These are phyloP conservation scores for Sminthurides bifidus DNA, from an alignment of 1,140 invertebrate species.

Conservation along the genomic window DNA sequence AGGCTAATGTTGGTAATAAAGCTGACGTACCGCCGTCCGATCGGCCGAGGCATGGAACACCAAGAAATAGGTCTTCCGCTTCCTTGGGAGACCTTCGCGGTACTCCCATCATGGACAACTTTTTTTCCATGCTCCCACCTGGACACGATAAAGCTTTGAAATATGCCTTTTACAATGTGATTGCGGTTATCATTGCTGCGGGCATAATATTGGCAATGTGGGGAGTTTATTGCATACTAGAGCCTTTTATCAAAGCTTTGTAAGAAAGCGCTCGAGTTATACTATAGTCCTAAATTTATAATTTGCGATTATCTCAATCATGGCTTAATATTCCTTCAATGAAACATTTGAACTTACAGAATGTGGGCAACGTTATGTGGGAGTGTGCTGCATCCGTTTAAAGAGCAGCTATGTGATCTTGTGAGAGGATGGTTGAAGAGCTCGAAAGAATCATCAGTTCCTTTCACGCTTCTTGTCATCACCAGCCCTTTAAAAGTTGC, in stretches of 20 bases:
- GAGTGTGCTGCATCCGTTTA: conserved; percentile 78
- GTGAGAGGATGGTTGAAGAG: conserved; percentile 42
- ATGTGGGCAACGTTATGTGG: conserved; percentile 87
- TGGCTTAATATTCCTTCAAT: neutral
- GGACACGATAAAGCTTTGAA: conserved; percentile 70
- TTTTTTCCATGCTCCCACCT: conserved; percentile 36
- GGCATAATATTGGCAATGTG: conserved; percentile 54
- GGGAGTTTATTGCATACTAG: conserved; percentile 70
- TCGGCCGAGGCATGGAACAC: too few relatives aligned
- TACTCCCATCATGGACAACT: conserved; percentile 26
- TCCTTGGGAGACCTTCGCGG: conserved; percentile 17
- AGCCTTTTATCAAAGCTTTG: conserved; percentile 81
- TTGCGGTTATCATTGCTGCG: conserved; percentile 56
- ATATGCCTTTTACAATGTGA: conserved; percentile 72
- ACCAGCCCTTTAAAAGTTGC: conserved; percentile 59
- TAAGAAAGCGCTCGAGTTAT: too few relatives aligned
- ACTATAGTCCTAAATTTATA: too few relatives aligned
- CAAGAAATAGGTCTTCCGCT: neutral
- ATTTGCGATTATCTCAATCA: too few relatives aligned
- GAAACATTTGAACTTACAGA: neutral
- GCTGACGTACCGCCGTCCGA: too few relatives aligned
- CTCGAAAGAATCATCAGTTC: conserved; percentile 47
- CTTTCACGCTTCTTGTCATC: conserved; percentile 54
- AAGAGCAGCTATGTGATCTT: conserved; percentile 43
- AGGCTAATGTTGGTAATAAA: too few relatives aligned